These are phyloP conservation scores for Acleris sparsana DNA, from an alignment of 2,888 invertebrate species.

Conservation along the genomic window DNA sequence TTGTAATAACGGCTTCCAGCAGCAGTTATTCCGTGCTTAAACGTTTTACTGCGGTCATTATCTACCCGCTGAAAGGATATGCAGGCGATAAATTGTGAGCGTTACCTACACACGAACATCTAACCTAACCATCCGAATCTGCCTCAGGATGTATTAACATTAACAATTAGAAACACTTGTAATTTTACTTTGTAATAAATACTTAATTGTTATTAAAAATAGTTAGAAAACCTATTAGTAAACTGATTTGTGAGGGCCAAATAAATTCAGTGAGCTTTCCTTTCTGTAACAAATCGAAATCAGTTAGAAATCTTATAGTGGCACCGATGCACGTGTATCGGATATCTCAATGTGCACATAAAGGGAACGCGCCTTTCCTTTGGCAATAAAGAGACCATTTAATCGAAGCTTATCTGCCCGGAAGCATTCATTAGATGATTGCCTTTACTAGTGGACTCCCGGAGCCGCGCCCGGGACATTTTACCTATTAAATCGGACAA, in stretches of 20 bases:
- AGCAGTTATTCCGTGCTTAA: constrained; percentile 83
- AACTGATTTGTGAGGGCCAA: neutral
- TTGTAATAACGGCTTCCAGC: constrained; percentile 82
- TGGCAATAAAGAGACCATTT: constrained; percentile 82
- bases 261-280: constrained; percentile 5
- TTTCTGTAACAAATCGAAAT: constrained; percentile 25
- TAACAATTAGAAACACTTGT: no score
- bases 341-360: constrained; percentile 79
- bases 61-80: constrained; percentile 83
- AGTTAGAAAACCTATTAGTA: neutral
- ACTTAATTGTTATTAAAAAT: neutral
- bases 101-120: constrained; percentile 59
- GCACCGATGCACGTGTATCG: constrained; percentile 57
- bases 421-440: constrained; percentile 85
- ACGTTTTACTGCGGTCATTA: constrained; percentile 84
- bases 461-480: constrained; percentile 55
- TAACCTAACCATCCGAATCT: constrained; percentile 15
- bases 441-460: constrained; percentile 78
- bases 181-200: no score
- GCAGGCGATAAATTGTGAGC: constrained; percentile 80
- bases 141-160: neutral
- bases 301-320: constrained; percentile 46
- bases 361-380: constrained; percentile 79
- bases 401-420: constrained; percentile 83
- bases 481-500: constrained; percentile 34